Conservation (phyloP, 1,140 invertebrate genomes). For the Zaprionus inermis region DNA sequence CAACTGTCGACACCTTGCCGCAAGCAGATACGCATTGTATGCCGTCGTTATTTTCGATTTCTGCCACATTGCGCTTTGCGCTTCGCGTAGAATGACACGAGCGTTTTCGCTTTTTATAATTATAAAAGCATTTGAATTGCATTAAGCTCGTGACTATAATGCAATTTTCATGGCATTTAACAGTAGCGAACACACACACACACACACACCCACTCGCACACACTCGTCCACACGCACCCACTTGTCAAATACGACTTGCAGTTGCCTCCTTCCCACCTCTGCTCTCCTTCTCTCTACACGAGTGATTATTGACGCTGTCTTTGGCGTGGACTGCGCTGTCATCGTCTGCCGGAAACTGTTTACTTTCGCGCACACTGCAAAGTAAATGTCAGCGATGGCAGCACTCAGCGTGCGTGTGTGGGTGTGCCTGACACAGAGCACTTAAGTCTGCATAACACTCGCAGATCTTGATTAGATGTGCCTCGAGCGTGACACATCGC, state of each 20-base stretch:
- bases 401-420: slow-evolving; percentile 16
- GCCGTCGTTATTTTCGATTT: slow-evolving; percentile 21
- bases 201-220: not conserved
- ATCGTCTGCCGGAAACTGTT: slow-evolving; percentile 44
- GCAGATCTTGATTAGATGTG: slow-evolving; percentile 66
- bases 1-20: slow-evolving; percentile 33
- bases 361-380: slow-evolving; percentile 40
- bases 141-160: slow-evolving; percentile 59
- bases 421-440: slow-evolving; percentile 38
- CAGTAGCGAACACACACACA: slow-evolving; percentile 10
- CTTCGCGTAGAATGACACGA: slow-evolving; percentile 8
- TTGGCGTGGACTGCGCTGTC: slow-evolving; percentile 19
- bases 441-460: slow-evolving; percentile 55
- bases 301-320: slow-evolving; percentile 24
- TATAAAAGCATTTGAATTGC: slow-evolving; percentile 62
- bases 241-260: not conserved
- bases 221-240: too few species aligned
- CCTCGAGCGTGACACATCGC: slow-evolving; percentile 49
- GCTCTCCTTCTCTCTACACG: not conserved
- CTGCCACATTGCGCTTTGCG: slow-evolving; percentile 33
- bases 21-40: not conserved
- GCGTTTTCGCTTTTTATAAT: slow-evolving; percentile 28
- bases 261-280: too few species aligned
- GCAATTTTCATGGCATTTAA: slow-evolving; percentile 62
- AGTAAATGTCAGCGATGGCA: slow-evolving; percentile 34